These are phyloP conservation scores for Scaptomyza reducta DNA, from an alignment of 2,888 invertebrate species.

Conservation along the genomic window DNA sequence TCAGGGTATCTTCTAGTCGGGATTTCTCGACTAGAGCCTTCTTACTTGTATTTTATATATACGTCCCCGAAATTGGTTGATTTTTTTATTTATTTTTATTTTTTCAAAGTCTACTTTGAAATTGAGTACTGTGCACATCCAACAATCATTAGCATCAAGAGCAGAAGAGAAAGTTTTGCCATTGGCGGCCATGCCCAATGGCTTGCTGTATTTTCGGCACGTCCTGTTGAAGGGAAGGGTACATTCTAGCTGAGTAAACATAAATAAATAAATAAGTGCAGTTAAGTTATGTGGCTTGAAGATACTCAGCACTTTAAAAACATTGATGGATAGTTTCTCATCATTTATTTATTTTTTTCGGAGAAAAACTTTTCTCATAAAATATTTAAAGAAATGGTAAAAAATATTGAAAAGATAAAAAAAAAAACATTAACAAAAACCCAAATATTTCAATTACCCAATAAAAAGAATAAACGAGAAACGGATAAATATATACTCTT, in stretches of 20 bases:
- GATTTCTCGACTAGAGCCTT: too few species aligned
- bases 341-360: too few species aligned
- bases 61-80: neutral
- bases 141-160: constrained; percentile 72
- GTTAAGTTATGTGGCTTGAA: neutral
- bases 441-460: too few species aligned
- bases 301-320: neutral
- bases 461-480: too few species aligned
- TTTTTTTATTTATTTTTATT: constrained; percentile 5
- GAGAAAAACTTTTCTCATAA: too few species aligned
- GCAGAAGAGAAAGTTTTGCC: constrained; percentile 48
- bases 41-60: neutral
- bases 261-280: constrained; percentile 16
- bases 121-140: constrained; percentile 57
- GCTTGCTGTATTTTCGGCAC: constrained; percentile 13
- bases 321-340: too few species aligned
- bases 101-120: constrained; percentile 23
- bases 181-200: constrained; percentile 2
- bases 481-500: too few species aligned
- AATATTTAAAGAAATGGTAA: too few species aligned
- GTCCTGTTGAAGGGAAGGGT: constrained; percentile 3
- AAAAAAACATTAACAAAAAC: too few species aligned
- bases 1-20: too few species aligned
- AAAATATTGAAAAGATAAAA: too few species aligned
- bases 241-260: neutral